A percentile compares a stretch with the other conserved stretches of the same genome.
These are phyloP conservation scores for Heliopora coerulea DNA, from an alignment of 92 coral and sea anemone genomes.

Conservation along the genomic window DNA sequence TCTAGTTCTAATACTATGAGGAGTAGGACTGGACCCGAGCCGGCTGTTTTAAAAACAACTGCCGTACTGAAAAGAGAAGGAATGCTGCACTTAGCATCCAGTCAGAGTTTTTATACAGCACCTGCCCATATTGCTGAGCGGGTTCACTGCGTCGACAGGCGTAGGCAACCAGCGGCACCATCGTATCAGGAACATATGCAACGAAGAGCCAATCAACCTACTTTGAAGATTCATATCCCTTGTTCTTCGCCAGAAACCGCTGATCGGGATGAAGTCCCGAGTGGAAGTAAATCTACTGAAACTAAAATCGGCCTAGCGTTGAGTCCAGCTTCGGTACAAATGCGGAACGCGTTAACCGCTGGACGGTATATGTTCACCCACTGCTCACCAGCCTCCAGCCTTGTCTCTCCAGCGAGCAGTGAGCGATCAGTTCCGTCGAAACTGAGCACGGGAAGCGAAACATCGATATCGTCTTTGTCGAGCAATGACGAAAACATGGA, in stretches of 20 bases:
- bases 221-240: background rate
- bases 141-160: constrained; percentile 91
- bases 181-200: constrained; percentile 98
- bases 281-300: constrained; percentile 9
- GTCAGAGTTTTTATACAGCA: constrained; percentile 62
- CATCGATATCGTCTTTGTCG: constrained; percentile 95
- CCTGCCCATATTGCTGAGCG: constrained; percentile 93
- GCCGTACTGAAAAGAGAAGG: constrained; percentile 71
- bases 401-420: constrained; percentile 62
- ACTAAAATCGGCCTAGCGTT: constrained; percentile 23
- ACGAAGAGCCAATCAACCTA: constrained; percentile 50
- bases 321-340: background rate
- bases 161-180: constrained; percentile 98
- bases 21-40: constrained; percentile 76
- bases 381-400: constrained; percentile 42
- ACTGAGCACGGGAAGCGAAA: constrained; percentile 63
- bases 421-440: constrained; percentile 38
- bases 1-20: constrained; percentile 60
- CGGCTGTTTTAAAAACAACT: constrained; percentile 83
- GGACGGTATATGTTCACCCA: constrained; percentile 49
- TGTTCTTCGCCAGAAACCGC: constrained; percentile 23
- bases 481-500: constrained; percentile 90
- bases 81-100: constrained; percentile 55
- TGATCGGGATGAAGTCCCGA: constrained; percentile 5
- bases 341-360: background rate